Evolutionary conservation across 2,888 invertebrate genomes (phyloP).

Genomic region (Cataglyphis rosenhaueri): DNA sequence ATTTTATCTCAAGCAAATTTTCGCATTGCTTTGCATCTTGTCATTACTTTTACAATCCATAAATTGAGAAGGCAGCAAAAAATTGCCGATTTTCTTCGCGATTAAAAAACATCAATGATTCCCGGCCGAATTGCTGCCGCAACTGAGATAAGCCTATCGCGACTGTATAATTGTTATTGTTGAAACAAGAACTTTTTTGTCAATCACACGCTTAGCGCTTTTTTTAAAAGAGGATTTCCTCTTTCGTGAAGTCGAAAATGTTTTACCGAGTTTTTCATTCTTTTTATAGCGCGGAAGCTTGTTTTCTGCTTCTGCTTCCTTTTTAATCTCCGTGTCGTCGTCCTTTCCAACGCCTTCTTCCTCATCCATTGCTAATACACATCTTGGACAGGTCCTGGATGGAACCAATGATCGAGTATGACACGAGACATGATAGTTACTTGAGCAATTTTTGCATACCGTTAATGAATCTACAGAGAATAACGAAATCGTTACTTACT

Average conservation of each 20-base stretch:
- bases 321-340: conserved; percentile 56
- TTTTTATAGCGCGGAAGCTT: conserved; percentile 68
- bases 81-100: conserved; percentile 24
- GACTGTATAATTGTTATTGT: conserved; percentile 72
- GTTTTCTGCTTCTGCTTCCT: conserved; percentile 52
- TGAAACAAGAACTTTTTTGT: conserved; percentile 81
- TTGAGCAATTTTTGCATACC: conserved; percentile 86
- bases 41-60: conserved; percentile 25
- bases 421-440: conserved; percentile 86
- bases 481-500: neutral
- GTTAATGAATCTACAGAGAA: conserved; percentile 84
- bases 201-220: conserved; percentile 79
- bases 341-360: conserved; percentile 67
- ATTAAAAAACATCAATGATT: conserved; percentile 55
- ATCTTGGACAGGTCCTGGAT: conserved; percentile 86
- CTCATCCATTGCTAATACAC: conserved; percentile 73
- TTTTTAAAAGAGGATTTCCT: conserved; percentile 60
- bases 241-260: conserved; percentile 63
- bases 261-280: conserved; percentile 81
- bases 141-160: conserved; percentile 71
- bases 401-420: conserved; percentile 86
- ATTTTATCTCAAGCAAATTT: conserved; percentile 40
- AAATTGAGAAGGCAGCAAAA: conserved; percentile 38
- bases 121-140: conserved; percentile 63
- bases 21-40: conserved; percentile 29